phyloP scores from a whole-genome alignment of 2,888 invertebrate species.

The Uropetala carovei region DNA sequence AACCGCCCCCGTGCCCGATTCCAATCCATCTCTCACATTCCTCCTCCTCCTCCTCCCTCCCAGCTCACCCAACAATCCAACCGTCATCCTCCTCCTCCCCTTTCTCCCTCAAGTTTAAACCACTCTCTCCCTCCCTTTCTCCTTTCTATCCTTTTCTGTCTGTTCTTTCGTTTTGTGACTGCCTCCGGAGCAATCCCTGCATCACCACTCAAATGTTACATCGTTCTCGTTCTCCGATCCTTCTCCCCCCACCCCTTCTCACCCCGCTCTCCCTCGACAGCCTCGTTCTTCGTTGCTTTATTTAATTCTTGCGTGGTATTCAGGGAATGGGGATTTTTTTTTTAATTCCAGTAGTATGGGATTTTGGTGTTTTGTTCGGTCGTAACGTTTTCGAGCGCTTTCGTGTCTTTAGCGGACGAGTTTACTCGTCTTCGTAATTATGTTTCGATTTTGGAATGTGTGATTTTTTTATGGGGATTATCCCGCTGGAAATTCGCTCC shows the following conservation, averaged over 20 bases:
- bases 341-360: too few relatives aligned
- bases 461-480: neutral
- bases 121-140: neutral
- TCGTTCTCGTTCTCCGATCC: neutral
- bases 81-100: neutral
- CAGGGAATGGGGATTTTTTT: too few relatives aligned
- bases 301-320: constrained; percentile 11
- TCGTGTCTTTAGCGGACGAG: neutral
- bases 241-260: neutral
- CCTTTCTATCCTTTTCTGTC: neutral
- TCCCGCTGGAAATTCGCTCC: neutral
- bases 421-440: constrained; percentile 4
- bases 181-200: neutral
- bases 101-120: neutral
- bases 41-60: constrained; percentile 19
- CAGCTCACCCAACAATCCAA: neutral
- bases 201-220: neutral
- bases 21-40: constrained; percentile 42
- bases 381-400: neutral
- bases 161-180: neutral
- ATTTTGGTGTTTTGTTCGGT: too few relatives aligned
- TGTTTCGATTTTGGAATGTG: neutral
- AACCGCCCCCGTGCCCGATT: constrained; percentile 61
- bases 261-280: too few relatives aligned
- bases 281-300: neutral